Percentiles rank a stretch among this genome's conserved stretches.
These are phyloP conservation scores for Vulpes vulpes DNA, from an alignment of 2,113 vertebrate species.

Conservation along the genomic window DNA sequence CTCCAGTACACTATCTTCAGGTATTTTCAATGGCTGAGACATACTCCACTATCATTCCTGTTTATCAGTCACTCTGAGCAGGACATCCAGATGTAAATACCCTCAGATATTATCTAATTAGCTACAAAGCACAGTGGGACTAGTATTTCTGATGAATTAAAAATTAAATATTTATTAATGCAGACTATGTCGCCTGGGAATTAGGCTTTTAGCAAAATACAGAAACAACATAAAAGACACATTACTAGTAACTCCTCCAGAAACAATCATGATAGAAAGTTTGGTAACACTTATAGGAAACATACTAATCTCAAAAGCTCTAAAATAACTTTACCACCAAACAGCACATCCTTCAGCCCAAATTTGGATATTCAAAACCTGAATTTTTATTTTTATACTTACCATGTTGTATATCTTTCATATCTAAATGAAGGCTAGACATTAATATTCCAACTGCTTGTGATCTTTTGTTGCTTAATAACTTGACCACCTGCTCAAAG, in stretches of 20 bases:
- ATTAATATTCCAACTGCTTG: conserved; percentile 99
- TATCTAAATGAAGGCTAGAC: conserved; percentile 98
- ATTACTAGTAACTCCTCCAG: neutral
- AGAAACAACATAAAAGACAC: neutral
- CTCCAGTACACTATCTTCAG: neutral
- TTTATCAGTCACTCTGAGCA: neutral
- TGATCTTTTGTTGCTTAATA: conserved; percentile 98
- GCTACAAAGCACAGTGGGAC: neutral
- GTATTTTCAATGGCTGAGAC: neutral
- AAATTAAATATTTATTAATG: conserved; percentile 7
- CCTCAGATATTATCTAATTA: neutral
- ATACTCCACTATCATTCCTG: neutral
- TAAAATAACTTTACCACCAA: neutral
- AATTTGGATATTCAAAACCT: neutral
- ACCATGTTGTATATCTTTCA: conserved; percentile 99
- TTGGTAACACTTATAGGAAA: neutral
- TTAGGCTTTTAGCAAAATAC: neutral
- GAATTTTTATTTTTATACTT: conserved; percentile 81
- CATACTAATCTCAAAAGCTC: neutral
- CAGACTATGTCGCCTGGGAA: neutral
- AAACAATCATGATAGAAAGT: neutral
- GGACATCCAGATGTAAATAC: neutral
- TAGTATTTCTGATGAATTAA: neutral
- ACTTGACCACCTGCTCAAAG: conserved; percentile 93
- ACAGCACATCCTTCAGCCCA: neutral